Evolutionary conservation across 2,888 invertebrate genomes (phyloP).

Genomic region (Pterostichus niger): DNA sequence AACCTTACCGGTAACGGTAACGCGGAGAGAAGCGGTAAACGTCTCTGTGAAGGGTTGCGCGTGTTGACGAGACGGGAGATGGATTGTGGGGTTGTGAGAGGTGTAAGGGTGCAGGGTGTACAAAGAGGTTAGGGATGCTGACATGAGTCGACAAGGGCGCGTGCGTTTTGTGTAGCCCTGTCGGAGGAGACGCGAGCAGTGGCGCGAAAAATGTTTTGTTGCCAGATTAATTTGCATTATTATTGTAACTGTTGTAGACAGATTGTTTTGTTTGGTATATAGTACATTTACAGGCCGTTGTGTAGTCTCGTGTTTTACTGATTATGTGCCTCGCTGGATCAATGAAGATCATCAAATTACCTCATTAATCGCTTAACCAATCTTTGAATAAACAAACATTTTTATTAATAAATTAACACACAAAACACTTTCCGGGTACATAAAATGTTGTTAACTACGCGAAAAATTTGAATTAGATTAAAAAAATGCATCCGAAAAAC

Average conservation of each 20-base stretch:
- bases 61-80: background rate
- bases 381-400: no score
- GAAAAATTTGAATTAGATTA: no score
- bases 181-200: background rate
- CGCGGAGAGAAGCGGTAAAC: background rate
- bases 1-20: slow-evolving; percentile 14
- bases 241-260: background rate
- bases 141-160: slow-evolving; percentile 51
- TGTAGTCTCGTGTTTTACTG: no score
- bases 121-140: background rate
- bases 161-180: slow-evolving; percentile 25
- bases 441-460: no score
- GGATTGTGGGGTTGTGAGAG: background rate
- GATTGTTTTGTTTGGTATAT: background rate
- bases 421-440: no score
- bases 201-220: slow-evolving; percentile 1
- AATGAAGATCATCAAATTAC: no score
- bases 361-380: no score
- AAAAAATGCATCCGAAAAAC: no score
- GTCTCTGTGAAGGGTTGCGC: background rate
- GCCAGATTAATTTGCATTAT: background rate
- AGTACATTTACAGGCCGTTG: no score
- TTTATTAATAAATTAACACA: no score
- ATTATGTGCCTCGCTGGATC: no score
- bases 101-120: background rate